A percentile compares a stretch with the other conserved stretches of the same genome.
Conservation (phyloP, 2,113 vertebrate species). For the Callipepla californica region DNA sequence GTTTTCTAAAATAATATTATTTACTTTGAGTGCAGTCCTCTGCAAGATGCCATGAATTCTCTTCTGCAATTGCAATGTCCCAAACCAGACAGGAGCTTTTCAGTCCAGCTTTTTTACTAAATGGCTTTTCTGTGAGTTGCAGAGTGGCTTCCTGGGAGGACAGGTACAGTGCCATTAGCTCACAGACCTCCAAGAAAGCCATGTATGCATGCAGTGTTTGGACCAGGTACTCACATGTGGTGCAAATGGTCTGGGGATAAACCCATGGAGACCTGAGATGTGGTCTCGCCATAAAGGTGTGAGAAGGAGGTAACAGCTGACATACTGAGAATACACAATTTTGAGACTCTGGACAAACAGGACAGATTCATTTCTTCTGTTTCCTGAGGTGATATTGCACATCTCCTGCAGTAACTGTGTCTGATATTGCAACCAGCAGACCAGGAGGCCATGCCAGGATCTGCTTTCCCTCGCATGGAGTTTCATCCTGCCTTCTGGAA, state of each 20-base stretch:
- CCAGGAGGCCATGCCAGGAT: background rate
- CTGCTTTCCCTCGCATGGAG: background rate
- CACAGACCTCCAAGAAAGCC: background rate
- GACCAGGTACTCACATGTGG: accelerated
- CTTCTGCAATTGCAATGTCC: conserved; percentile 23
- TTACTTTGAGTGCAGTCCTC: conserved; percentile 11
- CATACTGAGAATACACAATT: accelerated
- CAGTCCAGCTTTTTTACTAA: background rate
- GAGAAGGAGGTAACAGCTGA: background rate
- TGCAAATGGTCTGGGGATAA: background rate
- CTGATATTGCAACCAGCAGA: accelerated
- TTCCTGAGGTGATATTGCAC: background rate
- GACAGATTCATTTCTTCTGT: background rate
- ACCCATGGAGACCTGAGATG: background rate
- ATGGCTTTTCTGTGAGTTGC: conserved; percentile 12
- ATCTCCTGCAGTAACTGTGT: background rate
- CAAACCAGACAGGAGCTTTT: conserved; percentile 22
- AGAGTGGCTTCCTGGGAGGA: background rate
- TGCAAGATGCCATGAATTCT: background rate
- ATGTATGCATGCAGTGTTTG: background rate
- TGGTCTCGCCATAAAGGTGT: background rate
- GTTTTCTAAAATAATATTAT: conserved; percentile 57
- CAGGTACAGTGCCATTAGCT: background rate
- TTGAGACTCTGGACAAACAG: background rate
- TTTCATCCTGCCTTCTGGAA: background rate